phyloP scores from a whole-genome alignment of 2,797 vertebrate genomes.

The Oreortyx pictus region DNA sequence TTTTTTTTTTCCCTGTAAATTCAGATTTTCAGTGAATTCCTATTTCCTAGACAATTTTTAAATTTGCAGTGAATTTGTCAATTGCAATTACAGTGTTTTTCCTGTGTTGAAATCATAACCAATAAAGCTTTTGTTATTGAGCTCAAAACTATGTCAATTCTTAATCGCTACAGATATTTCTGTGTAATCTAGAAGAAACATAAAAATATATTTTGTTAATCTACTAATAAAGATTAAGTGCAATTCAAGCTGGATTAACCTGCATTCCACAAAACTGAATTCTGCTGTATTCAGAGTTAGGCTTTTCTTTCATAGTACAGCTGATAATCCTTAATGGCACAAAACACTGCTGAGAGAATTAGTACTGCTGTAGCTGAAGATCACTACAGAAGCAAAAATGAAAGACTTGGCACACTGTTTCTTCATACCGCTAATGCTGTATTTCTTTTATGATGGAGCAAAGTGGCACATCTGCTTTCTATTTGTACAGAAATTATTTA shows the following conservation, averaged over 20 bases:
- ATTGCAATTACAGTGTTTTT: background rate
- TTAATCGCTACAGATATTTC: constrained; percentile 36
- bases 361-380: background rate
- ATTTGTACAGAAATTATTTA: background rate
- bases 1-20: background rate
- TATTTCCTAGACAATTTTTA: background rate
- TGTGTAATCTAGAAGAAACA: constrained; percentile 56
- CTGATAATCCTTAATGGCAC: constrained; percentile 11
- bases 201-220: constrained; percentile 55
- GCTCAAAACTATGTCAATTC: constrained; percentile 4
- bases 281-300: background rate
- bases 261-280: constrained; percentile 42
- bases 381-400: background rate
- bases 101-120: background rate
- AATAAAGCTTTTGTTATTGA: constrained; percentile 41
- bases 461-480: background rate
- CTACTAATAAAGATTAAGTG: constrained; percentile 61
- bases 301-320: background rate
- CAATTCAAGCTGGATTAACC: constrained; percentile 56
- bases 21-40: background rate
- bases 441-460: background rate
- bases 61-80: background rate
- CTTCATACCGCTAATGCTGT: background rate
- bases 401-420: background rate
- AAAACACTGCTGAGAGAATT: constrained; percentile 8